A percentile compares a stretch with the other conserved stretches of the same genome.
These are phyloP conservation scores for Norana najaformis DNA, from an alignment of 2,888 invertebrate genomes.

Conservation along the genomic window DNA sequence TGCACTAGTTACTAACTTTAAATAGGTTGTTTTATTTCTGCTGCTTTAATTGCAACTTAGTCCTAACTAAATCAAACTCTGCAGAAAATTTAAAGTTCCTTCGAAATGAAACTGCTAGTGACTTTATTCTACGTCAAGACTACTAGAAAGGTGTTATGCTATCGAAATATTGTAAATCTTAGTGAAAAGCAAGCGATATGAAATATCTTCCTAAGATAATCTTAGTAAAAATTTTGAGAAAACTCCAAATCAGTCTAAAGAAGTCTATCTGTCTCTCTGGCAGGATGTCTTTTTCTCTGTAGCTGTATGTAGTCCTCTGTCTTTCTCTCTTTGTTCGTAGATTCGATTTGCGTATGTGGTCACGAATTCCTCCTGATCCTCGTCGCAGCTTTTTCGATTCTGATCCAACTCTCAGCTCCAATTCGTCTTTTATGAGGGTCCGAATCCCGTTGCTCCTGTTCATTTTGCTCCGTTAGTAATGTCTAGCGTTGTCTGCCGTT, in stretches of 20 bases:
- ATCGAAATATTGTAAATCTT: not conserved
- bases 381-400: not conserved
- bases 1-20: too few relatives aligned
- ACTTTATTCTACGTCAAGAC: not conserved
- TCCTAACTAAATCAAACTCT: not conserved
- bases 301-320: not conserved
- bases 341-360: not conserved
- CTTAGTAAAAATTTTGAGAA: not conserved
- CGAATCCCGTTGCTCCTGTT: not conserved
- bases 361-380: too few relatives aligned
- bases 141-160: not conserved
- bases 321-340: not conserved
- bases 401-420: not conserved
- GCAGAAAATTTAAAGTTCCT: not conserved
- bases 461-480: not conserved
- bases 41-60: not conserved
- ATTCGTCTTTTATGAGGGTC: not conserved
- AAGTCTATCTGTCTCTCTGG: not conserved
- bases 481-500: not conserved
- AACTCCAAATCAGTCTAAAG: not conserved
- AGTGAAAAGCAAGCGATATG: not conserved
- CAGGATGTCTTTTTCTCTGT: not conserved
- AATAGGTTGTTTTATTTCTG: not conserved
- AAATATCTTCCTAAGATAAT: not conserved
- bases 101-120: not conserved